Percentiles rank a stretch among this genome's conserved stretches.
Evolutionary conservation across 2,888 invertebrate genomes (phyloP).

Genomic region (Eupithecia tripunctaria): DNA sequence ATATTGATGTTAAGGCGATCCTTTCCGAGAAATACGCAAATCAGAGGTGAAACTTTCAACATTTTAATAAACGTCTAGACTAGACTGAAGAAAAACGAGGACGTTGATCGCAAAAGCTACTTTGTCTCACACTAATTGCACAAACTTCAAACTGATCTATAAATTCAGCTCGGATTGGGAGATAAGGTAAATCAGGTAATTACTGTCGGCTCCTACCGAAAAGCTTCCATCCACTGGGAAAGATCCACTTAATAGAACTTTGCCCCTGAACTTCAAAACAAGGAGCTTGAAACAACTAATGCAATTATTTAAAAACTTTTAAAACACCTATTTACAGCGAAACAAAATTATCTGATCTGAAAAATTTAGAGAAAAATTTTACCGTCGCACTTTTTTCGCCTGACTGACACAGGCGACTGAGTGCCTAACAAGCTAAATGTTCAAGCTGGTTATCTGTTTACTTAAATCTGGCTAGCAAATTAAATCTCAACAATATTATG

Average conservation of each 20-base stretch:
- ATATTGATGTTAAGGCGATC: neutral
- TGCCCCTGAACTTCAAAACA: conserved; percentile 65
- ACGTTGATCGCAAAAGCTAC: conserved; percentile 20
- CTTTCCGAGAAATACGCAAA: neutral
- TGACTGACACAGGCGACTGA: conserved; percentile 30
- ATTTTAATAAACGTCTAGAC: conserved; percentile 5
- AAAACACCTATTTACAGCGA: conserved; percentile 30
- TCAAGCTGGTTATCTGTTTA: conserved; percentile 32
- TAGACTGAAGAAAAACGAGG: neutral
- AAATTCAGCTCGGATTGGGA: conserved; percentile 42
- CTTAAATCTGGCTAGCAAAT: conserved; percentile 36
- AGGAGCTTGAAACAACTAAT: conserved; percentile 61
- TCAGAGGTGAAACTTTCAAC: neutral
- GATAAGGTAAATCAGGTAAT: conserved; percentile 53
- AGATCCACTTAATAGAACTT: conserved; percentile 66
- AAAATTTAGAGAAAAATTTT: conserved; percentile 14
- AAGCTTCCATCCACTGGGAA: conserved; percentile 57
- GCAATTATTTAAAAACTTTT: conserved; percentile 54
- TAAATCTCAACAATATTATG: conserved; percentile 16
- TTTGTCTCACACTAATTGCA: conserved; percentile 31
- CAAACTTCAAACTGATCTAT: conserved; percentile 40
- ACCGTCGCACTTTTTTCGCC: conserved; percentile 21
- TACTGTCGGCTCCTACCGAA: conserved; percentile 52
- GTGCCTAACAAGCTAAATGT: conserved; percentile 39
- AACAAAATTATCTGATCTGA: conserved; percentile 18